A percentile compares a stretch with the other conserved stretches of the same genome.
Conservation (phyloP, 2,113 vertebrate species). For the Actenoides hombroni region DNA sequence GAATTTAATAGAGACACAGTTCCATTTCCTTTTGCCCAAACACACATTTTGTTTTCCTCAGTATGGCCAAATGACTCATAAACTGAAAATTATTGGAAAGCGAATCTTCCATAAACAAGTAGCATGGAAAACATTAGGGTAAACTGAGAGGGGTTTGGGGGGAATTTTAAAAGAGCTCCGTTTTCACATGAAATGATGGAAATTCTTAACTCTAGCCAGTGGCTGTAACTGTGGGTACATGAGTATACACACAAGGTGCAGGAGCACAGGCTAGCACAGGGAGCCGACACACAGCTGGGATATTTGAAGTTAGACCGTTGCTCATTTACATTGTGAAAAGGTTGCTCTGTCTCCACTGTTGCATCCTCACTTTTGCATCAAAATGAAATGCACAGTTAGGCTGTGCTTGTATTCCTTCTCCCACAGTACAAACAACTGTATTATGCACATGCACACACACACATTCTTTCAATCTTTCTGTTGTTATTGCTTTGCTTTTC, state of each 20-base stretch:
- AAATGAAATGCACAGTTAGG: neutral
- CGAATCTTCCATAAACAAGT: neutral
- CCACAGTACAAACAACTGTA: neutral
- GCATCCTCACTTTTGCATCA: neutral
- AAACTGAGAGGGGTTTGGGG: neutral
- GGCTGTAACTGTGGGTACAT: neutral
- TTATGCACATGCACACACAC: too few species aligned
- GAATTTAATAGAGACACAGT: neutral
- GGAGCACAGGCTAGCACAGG: neutral
- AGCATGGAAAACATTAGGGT: neutral
- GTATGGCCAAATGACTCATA: neutral
- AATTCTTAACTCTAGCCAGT: neutral
- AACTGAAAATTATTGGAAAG: neutral
- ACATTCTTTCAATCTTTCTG: neutral
- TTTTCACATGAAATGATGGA: neutral
- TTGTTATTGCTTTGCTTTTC: neutral
- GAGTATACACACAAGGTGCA: neutral
- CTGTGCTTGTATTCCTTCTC: neutral
- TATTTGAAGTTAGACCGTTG: neutral
- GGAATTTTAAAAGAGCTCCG: neutral
- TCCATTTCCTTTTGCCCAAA: neutral
- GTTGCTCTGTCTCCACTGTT: neutral
- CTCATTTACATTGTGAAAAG: neutral
- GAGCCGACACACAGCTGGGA: accelerated
- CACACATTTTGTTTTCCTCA: neutral